These are phyloP conservation scores for Thysanoteuthis rhombus DNA, from an alignment of 2,888 invertebrate genomes.

Conservation along the genomic window DNA sequence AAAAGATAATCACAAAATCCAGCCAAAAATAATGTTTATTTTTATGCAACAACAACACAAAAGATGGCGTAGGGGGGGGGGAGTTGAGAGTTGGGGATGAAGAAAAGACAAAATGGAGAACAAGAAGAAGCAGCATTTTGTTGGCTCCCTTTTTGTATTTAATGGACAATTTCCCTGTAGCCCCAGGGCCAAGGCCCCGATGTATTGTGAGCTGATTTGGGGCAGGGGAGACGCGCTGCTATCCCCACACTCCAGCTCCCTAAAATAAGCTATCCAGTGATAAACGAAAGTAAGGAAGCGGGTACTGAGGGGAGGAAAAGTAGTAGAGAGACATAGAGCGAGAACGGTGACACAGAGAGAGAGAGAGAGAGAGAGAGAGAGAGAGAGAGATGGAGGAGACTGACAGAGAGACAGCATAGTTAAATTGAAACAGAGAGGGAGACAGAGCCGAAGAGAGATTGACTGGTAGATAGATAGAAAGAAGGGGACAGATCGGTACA, in stretches of 20 bases:
- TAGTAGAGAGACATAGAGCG: neutral
- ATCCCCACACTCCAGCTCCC: too few species aligned
- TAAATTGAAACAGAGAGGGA: too few species aligned
- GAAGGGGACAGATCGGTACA: too few species aligned
- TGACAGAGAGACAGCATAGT: too few species aligned
- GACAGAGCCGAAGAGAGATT: too few species aligned
- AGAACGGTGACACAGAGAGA: too few species aligned
- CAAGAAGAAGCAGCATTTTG: neutral
- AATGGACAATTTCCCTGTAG: neutral
- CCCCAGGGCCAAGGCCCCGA: neutral
- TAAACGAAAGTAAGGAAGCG: neutral
- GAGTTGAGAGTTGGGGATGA: too few species aligned
- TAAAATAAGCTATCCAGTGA: neutral
- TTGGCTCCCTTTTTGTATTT: neutral
- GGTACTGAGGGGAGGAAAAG: neutral
- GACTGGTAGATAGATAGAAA: too few species aligned
- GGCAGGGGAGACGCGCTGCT: neutral
- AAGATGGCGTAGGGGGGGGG: neutral
- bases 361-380: too few species aligned
- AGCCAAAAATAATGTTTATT: neutral
- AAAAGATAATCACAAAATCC: neutral
- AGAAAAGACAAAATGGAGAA: neutral
- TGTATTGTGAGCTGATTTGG: neutral
- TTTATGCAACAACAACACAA: neutral
- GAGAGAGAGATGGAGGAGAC: too few species aligned